Conservation (phyloP, 2,797 vertebrate species). For the Nothura maculosa region DNA sequence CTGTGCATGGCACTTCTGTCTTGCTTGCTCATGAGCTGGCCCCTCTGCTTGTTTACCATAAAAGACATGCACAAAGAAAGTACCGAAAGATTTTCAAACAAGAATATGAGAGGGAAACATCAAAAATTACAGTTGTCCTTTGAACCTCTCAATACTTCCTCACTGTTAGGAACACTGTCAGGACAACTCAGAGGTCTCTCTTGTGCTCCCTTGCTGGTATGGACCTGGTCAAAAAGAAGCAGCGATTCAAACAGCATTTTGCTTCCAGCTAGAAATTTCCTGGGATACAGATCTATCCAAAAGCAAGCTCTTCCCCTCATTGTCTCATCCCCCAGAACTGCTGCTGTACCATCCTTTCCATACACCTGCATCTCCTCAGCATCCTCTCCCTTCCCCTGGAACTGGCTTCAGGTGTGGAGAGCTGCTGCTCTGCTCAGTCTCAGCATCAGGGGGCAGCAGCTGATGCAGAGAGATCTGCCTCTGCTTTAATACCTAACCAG, state of each 20-base stretch:
- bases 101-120: not conserved
- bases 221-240: not conserved
- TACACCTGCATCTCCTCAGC: not conserved
- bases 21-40: not conserved
- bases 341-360: not conserved
- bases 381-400: not conserved
- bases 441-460: not conserved
- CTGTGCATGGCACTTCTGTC: rapidly evolving
- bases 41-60: not conserved
- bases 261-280: not conserved
- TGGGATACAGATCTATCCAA: not conserved
- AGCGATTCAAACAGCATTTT: not conserved
- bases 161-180: not conserved
- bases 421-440: rapidly evolving
- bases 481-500: not conserved
- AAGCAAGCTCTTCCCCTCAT: not conserved
- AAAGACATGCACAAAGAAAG: not conserved
- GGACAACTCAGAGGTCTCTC: not conserved
- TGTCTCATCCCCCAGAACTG: not conserved
- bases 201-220: not conserved
- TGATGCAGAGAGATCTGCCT: not conserved
- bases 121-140: not conserved
- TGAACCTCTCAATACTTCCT: not conserved
- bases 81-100: not conserved
- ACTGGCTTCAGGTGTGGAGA: not conserved